Percentiles rank a stretch among this genome's conserved stretches.
These are phyloP conservation scores for Drosophila rufa DNA, from an alignment of 1,140 invertebrate genomes.

Conservation along the genomic window DNA sequence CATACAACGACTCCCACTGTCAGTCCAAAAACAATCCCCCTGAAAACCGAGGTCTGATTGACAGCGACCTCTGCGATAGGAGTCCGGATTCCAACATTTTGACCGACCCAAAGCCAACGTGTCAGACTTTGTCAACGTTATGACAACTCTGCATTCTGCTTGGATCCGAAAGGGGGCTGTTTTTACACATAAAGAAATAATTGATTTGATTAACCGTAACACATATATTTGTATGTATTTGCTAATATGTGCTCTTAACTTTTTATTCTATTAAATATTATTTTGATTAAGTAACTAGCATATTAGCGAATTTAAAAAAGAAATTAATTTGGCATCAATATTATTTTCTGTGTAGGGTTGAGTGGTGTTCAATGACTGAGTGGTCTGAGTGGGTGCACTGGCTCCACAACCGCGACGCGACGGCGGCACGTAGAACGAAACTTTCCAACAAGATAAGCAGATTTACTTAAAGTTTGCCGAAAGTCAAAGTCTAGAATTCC, in stretches of 20 bases:
- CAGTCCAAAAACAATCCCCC: not conserved
- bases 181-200: not conserved
- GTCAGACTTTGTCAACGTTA: constrained; percentile 75
- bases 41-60: constrained; percentile 42
- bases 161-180: not conserved
- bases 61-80: constrained; percentile 59
- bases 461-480: constrained; percentile 76
- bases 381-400: constrained; percentile 4
- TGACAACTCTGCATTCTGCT: constrained; percentile 65
- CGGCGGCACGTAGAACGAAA: constrained; percentile 74
- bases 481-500: constrained; percentile 68
- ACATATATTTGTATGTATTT: too few relatives aligned
- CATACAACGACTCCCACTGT: not conserved
- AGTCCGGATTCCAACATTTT: constrained; percentile 29
- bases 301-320: too few relatives aligned
- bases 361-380: not conserved
- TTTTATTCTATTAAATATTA: too few relatives aligned
- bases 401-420: constrained; percentile 48
- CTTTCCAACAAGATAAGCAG: constrained; percentile 78
- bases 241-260: too few relatives aligned
- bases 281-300: too few relatives aligned
- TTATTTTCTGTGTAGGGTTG: not conserved
- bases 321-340: not conserved
- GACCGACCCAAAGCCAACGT: constrained; percentile 61
- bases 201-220: not conserved